Evolutionary conservation across 2,888 invertebrate species (phyloP).

Genomic region (Diachrysia chrysitis): DNA sequence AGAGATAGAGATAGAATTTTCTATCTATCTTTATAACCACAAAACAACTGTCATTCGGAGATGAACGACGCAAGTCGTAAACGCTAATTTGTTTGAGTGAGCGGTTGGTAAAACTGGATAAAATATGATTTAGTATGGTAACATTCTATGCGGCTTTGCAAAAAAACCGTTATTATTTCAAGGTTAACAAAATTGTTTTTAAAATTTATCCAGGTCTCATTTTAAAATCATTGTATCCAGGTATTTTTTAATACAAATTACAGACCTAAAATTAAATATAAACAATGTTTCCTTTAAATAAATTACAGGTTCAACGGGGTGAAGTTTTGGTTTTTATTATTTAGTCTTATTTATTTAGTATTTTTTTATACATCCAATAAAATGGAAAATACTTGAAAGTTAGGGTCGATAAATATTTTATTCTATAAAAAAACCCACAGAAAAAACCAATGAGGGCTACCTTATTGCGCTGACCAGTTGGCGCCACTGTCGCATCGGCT

Average conservation of each 20-base stretch:
- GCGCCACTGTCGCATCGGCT: too few species aligned
- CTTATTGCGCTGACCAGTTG: too few species aligned
- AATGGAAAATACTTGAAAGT: too few species aligned
- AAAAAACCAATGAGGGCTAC: too few species aligned
- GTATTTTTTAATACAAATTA: too few species aligned
- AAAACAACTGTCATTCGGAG: constrained; percentile 77
- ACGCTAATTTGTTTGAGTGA: constrained; percentile 29
- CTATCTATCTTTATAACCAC: constrained; percentile 73
- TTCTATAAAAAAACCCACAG: too few species aligned
- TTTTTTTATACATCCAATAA: too few species aligned
- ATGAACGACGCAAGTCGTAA: constrained; percentile 58
- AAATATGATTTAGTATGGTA: constrained; percentile 25
- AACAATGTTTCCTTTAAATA: neutral
- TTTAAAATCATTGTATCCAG: too few species aligned
- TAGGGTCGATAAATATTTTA: too few species aligned
- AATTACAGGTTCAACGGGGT: too few species aligned
- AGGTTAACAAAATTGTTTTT: neutral
- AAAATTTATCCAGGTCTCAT: neutral
- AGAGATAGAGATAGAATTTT: constrained; percentile 76
- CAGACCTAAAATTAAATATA: neutral
- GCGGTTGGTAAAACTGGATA: constrained; percentile 27
- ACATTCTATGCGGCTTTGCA: constrained; percentile 11
- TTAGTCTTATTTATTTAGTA: too few species aligned
- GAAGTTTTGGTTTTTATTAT: too few species aligned
- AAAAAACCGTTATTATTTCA: neutral